Conservation (phyloP, 2,888 invertebrate species). For the Drosophila paranaensis region DNA sequence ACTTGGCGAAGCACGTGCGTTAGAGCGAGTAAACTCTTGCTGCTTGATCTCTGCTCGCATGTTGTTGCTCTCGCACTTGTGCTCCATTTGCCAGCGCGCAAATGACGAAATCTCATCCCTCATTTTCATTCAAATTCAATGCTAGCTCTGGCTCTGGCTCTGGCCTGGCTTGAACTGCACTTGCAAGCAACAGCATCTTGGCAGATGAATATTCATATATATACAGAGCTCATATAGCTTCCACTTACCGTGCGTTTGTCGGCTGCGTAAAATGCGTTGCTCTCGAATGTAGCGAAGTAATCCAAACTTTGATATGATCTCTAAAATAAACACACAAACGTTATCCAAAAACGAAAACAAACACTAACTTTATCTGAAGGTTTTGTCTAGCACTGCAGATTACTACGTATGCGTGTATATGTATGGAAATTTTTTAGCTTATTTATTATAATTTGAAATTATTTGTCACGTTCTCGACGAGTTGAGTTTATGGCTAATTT, state of each 20-base stretch:
- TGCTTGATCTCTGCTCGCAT: constrained; percentile 28
- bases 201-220: constrained; percentile 2
- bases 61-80: constrained; percentile 27
- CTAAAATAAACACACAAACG: constrained; percentile 75
- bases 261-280: constrained; percentile 34
- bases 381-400: constrained; percentile 43
- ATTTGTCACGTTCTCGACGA: constrained; percentile 39
- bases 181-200: constrained; percentile 41
- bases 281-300: constrained; percentile 63
- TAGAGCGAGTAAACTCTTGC: constrained; percentile 43
- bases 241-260: constrained; percentile 41
- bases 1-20: constrained; percentile 49
- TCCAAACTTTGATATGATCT: constrained; percentile 66
- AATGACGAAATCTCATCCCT: constrained; percentile 77
- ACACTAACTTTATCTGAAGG: constrained; percentile 55
- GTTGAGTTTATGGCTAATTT: constrained; percentile 10
- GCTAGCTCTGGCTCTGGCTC: constrained; percentile 6
- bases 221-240: not conserved
- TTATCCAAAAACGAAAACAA: constrained; percentile 58
- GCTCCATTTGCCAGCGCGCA: constrained; percentile 21
- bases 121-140: constrained; percentile 63
- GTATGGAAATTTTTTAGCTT: constrained; percentile 18
- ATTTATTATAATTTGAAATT: constrained; percentile 25
- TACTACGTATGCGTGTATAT: constrained; percentile 16
- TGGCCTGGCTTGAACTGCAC: constrained; percentile 54